Evolutionary conservation across 2,888 invertebrate species (phyloP).

Genomic region (Microplitis manilae): DNA sequence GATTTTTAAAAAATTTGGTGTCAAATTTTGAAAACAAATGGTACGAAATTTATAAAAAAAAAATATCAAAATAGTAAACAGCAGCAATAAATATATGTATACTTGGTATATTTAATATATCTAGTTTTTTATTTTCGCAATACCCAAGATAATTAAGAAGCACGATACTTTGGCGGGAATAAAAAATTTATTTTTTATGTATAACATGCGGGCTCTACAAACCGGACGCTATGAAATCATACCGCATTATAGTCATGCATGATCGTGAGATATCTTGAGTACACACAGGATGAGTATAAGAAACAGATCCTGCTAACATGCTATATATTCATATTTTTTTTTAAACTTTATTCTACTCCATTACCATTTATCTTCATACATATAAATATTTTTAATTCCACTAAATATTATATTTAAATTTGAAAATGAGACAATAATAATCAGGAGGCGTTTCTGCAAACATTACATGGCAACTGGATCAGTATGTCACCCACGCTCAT

Average conservation of each 20-base stretch:
- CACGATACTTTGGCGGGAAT: constrained; percentile 33
- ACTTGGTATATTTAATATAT: not conserved
- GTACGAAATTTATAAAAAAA: too few relatives aligned
- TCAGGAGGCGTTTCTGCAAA: constrained; percentile 32
- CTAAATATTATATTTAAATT: too few relatives aligned
- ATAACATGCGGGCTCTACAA: constrained; percentile 21
- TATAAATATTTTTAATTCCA: too few relatives aligned
- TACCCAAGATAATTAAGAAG: not conserved
- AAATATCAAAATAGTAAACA: too few relatives aligned
- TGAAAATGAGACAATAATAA: constrained; percentile 6
- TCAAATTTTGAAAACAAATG: too few relatives aligned
- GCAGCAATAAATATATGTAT: not conserved
- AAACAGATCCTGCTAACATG: constrained; percentile 26
- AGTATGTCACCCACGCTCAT: constrained; percentile 28
- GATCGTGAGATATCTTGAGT: constrained; percentile 10
- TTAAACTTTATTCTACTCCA: not conserved
- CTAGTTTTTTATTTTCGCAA: constrained; percentile 2
- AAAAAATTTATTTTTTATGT: constrained; percentile 20
- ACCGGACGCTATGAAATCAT: constrained; percentile 35
- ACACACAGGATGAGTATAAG: constrained; percentile 19
- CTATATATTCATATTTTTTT: constrained; percentile 16
- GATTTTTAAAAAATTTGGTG: too few relatives aligned
- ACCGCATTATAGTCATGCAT: constrained; percentile 10
- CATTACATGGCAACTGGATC: constrained; percentile 33
- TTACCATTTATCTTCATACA: too few relatives aligned